phyloP scores from a whole-genome alignment of 2,888 invertebrate genomes.

The Melolontha melolontha region DNA sequence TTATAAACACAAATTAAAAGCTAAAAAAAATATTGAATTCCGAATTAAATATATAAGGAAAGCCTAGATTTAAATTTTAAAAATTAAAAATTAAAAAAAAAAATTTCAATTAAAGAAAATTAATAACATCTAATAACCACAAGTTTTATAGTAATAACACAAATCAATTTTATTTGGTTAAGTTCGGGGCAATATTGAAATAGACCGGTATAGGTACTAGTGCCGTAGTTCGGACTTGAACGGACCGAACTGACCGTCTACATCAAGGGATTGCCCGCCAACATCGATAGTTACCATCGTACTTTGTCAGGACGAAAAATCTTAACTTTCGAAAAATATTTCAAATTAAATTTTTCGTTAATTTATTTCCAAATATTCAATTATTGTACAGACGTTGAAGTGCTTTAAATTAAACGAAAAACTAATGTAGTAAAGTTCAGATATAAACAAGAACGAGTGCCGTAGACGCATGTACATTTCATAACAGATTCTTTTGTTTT shows the following conservation, averaged over 20 bases:
- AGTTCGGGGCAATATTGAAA: too few species aligned
- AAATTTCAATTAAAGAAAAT: too few species aligned
- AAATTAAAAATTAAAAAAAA: too few species aligned
- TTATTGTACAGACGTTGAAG: background rate
- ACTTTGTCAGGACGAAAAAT: background rate
- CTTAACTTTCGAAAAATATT: too few species aligned
- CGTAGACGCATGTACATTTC: conserved; percentile 3
- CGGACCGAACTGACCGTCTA: conserved; percentile 23
- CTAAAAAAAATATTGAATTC: too few species aligned
- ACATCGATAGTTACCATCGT: conserved; percentile 11
- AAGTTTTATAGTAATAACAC: too few species aligned
- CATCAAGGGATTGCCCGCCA: conserved; percentile 24
- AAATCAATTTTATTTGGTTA: too few species aligned
- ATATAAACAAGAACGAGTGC: background rate
- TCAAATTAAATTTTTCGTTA: background rate
- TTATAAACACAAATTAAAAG: too few species aligned
- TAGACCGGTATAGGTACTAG: background rate
- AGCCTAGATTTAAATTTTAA: too few species aligned
- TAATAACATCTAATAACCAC: too few species aligned
- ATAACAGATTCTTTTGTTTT: conserved; percentile 19
- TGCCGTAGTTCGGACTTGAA: conserved; percentile 16
- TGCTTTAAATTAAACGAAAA: conserved; percentile 1
- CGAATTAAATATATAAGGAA: too few species aligned
- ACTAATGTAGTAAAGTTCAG: background rate
- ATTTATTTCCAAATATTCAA: background rate